Percentiles rank a stretch among this genome's conserved stretches.
Evolutionary conservation across 2,113 vertebrate genomes (phyloP).

Genomic region (Phyllostomus hastatus): DNA sequence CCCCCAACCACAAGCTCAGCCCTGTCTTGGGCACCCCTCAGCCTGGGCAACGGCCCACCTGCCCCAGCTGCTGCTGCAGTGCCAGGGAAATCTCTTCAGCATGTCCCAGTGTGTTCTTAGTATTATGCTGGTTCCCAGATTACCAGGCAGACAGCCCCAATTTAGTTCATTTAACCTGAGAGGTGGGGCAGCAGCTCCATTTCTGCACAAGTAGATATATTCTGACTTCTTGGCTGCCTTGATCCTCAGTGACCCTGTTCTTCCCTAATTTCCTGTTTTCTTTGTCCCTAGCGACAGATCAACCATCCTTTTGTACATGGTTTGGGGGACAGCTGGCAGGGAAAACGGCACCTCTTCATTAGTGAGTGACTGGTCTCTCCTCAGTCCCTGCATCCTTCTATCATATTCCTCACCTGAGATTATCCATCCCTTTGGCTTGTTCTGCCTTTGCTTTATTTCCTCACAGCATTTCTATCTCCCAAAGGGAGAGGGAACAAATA

Average conservation of each 20-base stretch:
- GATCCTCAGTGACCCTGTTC: background rate
- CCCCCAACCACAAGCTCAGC: background rate
- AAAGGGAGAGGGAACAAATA: background rate
- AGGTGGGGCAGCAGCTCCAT: background rate
- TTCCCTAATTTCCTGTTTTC: conserved; percentile 44
- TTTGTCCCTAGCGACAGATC: conserved; percentile 90
- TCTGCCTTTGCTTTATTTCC: background rate
- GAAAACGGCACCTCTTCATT: conserved; percentile 94
- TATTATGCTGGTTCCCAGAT: background rate
- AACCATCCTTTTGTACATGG: conserved; percentile 93
- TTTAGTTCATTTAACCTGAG: background rate
- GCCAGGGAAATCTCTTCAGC: background rate
- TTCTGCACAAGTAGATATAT: background rate
- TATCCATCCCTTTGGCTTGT: background rate
- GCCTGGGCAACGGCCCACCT: background rate
- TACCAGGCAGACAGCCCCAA: background rate
- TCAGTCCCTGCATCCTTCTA: background rate
- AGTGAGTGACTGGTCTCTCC: conserved; percentile 84
- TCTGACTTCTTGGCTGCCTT: background rate
- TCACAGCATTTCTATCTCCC: background rate
- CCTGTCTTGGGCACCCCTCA: background rate
- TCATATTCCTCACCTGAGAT: background rate
- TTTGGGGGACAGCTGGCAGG: conserved; percentile 97
- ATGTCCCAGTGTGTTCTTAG: background rate
- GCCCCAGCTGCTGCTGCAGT: background rate